These are phyloP conservation scores for Tragelaphus scriptus DNA, from an alignment of 2,113 vertebrate genomes.

Conservation along the genomic window DNA sequence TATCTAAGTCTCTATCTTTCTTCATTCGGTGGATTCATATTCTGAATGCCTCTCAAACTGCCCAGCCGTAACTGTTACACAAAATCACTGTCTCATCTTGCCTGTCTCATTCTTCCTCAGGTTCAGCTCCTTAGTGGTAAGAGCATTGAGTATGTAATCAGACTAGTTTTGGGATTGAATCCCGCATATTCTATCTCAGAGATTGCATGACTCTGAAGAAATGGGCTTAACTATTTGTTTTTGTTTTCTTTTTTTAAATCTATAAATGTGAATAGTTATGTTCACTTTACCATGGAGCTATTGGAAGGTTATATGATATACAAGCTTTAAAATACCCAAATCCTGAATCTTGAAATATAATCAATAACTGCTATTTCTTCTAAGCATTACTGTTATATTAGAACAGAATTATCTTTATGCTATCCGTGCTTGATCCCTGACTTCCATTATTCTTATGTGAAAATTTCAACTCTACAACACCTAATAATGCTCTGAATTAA, in stretches of 20 bases:
- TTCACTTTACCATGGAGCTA: not conserved
- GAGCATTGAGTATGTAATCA: not conserved
- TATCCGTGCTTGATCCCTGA: not conserved
- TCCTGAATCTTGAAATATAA: not conserved
- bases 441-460: not conserved
- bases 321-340: not conserved
- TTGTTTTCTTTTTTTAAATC: not conserved
- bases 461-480: not conserved
- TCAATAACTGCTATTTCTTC: not conserved
- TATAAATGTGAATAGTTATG: not conserved
- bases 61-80: not conserved
- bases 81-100: not conserved
- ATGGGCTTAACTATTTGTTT: not conserved
- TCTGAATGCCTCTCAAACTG: not conserved
- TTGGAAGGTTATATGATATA: not conserved
- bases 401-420: not conserved
- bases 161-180: not conserved
- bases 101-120: not conserved
- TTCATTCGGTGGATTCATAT: not conserved
- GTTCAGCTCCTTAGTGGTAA: not conserved
- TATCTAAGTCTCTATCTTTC: not conserved
- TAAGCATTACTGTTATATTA: not conserved
- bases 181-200: not conserved
- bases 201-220: not conserved
- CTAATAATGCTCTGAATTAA: not conserved